Base-by-base conservation (phyloP, 2,797 vertebrate species). In the Thalassophryne amazonica region DNA sequence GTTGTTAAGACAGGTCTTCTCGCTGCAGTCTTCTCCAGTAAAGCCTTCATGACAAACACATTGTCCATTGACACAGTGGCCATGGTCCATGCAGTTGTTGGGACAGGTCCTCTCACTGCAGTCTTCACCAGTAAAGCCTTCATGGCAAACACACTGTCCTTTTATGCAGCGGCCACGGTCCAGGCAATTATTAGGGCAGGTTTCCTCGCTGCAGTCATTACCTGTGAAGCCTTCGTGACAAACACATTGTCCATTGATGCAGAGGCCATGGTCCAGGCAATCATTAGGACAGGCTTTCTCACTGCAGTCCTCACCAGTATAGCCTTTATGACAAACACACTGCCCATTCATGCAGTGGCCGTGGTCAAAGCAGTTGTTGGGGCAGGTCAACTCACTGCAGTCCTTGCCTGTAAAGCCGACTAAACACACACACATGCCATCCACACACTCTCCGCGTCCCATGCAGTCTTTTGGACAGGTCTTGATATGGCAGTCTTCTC, bases 261-360 rank as follows among this genome's bases (percentile, higher is more conserved):
- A 99, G 69, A 89, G 93, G 1, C 97, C 97, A 0, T 23, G 89
- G 32, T 71, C 60, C 0, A 90, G 63, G 60, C 97, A 99, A 68
- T 96, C 89, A 0, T 74, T 85, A 5, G 93, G 94, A n/a, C 97
- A 99, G 0, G 90, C 83, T 58, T 93, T 91, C 60, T 95, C 80
- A 0, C 90, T 65, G 0, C 97, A 99, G 86, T 96, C 93, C 0
- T 91, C 82, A 0, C 95, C 94, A 0, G 57, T 21, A 60, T 92
- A 98, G 3, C 91, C 93, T 0, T 92, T 83, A 0, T 94, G 82
- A n/a, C 97, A 99, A 18, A 91, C 56, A 0, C 97, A 99, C 15
- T 73, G 87, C 2, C 96, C 97, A 0, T 92, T 84, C 2, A 92
- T 66, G 0, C 97, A 99, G 13, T 4, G 89, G 1, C 97, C 97